phyloP scores from a whole-genome alignment of 2,888 invertebrate genomes.

The Pollenia angustigena region DNA sequence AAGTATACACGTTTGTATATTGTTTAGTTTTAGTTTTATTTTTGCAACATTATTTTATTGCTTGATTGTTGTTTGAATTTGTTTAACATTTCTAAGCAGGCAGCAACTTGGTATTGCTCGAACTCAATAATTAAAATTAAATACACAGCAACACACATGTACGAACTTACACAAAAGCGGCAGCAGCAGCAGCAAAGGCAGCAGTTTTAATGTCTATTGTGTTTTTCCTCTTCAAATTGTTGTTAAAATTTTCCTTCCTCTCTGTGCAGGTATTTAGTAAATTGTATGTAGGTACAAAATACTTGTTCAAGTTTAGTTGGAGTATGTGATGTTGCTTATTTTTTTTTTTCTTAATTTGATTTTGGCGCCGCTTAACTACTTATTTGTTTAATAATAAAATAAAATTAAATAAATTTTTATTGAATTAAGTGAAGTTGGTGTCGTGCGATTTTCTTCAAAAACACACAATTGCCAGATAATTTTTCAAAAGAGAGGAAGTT shows the following conservation, averaged over 20 bases:
- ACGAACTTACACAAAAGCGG: background rate
- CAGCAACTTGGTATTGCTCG: constrained; percentile 30
- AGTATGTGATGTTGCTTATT: constrained; percentile 37
- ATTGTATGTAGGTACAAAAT: too few relatives aligned
- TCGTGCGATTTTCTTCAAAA: constrained; percentile 22
- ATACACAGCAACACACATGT: constrained; percentile 20
- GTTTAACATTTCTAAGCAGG: constrained; percentile 50
- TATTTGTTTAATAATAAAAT: constrained; percentile 53
- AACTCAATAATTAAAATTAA: constrained; percentile 67
- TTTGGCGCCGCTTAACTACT: constrained; percentile 67
- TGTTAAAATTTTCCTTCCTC: constrained; percentile 11
- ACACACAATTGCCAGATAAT: constrained; percentile 35
- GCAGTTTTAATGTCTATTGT: background rate
- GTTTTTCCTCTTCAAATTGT: constrained; percentile 3
- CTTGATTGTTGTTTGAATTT: constrained; percentile 70
- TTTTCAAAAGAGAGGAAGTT: constrained; percentile 51
- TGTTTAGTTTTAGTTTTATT: constrained; percentile 1
- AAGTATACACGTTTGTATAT: constrained; percentile 56
- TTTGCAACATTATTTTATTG: constrained; percentile 54
- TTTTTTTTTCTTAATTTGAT: constrained; percentile 61
- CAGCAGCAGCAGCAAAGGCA: background rate
- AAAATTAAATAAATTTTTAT: constrained; percentile 39
- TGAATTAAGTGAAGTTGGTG: constrained; percentile 5
- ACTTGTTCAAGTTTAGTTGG: background rate
- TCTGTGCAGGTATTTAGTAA: constrained; percentile 29